Evolutionary conservation across 1,140 invertebrate genomes (phyloP), one percentile per base, ranked within the genome.

Genomic region (Pogonus chalceus): DNA sequence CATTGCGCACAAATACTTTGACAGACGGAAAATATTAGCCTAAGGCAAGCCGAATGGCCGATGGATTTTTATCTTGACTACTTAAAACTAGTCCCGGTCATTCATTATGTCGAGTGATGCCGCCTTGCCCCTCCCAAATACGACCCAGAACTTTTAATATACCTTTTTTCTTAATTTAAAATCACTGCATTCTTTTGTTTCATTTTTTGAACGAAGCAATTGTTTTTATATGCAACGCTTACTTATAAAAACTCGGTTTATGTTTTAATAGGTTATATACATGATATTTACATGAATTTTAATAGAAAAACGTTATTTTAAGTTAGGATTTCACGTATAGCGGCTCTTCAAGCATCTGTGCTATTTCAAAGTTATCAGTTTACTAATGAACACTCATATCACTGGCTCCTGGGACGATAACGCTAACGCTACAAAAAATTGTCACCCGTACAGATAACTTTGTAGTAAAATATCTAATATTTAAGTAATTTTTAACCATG

Each of bases 21-120:
- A 43, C 37, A 18, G 37, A 43, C 7, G 9, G n/a, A n/a, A 43
- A 4, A 16, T 43, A 7, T 9, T 9, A 4, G 18, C 37, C 37
- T 3, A 3, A 9, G 37, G 37, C 37, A 16, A 43, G 7, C 18
- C 18, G 37, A 43, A 43, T 43, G 37, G 9, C 18, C 18, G 37
- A 43, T 43, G 37, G 37, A 43, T 43, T 43, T 43, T 43, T 43
- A 43, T 43, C 37, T 43, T 43, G 37, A 43, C 37, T 43, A 43
- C 37, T 43, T 43, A 43, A 43, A 43, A 43, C 37, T 43, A 43
- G 37, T 43, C 9, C 37, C 37, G 18, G 37, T 16, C 37, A 43
- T 43, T 43, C 37, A 43, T 43, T 43, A 43, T 43, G 18, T 43
- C 18, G 18, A 43, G 37, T 10, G 37, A 18, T 14, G 14, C 26